A percentile compares a stretch with the other conserved stretches of the same genome.
These are phyloP conservation scores for Tachysurus fulvidraco DNA, from an alignment of 2,113 vertebrate genomes.

Conservation along the genomic window DNA sequence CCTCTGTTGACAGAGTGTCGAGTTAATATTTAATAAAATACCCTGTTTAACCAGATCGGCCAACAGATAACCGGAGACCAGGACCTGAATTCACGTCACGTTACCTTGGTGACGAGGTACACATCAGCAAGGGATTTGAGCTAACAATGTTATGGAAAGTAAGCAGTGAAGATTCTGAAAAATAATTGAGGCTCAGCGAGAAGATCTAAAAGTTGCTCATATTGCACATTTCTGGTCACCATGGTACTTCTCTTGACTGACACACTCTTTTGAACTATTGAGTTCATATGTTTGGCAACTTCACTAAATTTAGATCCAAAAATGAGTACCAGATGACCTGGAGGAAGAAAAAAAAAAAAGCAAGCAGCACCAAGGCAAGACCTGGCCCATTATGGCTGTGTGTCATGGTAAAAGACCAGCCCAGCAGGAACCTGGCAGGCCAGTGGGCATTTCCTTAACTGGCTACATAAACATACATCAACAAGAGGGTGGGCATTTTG, in stretches of 20 bases:
- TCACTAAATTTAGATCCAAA: constrained; percentile 1
- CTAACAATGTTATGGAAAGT: constrained; percentile 18
- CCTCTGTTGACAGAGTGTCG: constrained; percentile 36
- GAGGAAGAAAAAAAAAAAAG: constrained; percentile 14
- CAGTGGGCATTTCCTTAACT: constrained; percentile 21
- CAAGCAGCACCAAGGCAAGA: not conserved
- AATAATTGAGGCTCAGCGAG: not conserved
- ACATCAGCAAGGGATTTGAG: constrained; percentile 3
- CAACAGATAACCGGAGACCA: constrained; percentile 27
- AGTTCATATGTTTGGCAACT: not conserved
- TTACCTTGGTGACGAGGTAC: constrained; percentile 22
- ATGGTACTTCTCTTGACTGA: not conserved
- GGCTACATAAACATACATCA: constrained; percentile 51
- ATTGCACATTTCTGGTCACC: not conserved
- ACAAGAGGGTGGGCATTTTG: constrained; percentile 39
- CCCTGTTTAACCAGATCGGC: constrained; percentile 49
- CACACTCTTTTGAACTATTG: not conserved
- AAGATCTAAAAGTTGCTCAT: not conserved
- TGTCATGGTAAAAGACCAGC: constrained; percentile 11
- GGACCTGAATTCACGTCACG: not conserved
- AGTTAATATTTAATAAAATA: constrained; percentile 57
- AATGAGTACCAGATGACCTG: not conserved
- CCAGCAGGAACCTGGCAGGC: constrained; percentile 46
- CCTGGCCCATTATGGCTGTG: constrained; percentile 22
- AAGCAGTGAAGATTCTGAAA: not conserved